A percentile compares a stretch with the other conserved stretches of the same genome.
Conservation (phyloP, 37 sponge, comb jelly and placozoan species). For the Halisarca cf. caerulea region DNA sequence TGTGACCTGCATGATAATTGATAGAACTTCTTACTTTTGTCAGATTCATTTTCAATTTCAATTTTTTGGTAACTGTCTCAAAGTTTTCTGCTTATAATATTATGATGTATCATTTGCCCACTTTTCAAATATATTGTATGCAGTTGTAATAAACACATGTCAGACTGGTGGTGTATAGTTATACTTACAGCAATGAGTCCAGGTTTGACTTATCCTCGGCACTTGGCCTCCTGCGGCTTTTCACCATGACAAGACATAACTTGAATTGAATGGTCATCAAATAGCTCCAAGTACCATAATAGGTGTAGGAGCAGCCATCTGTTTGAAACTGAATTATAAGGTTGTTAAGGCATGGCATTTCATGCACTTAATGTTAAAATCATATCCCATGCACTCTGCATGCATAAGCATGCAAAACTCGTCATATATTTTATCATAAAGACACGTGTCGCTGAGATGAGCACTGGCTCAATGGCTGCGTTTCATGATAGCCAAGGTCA, state of each 20-base stretch:
- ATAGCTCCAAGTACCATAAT: neutral
- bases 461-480: too few relatives aligned
- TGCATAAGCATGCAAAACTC: too few relatives aligned
- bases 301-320: neutral
- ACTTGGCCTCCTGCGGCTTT: neutral
- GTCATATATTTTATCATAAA: too few relatives aligned
- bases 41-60: neutral
- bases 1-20: too few relatives aligned
- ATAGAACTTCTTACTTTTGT: too few relatives aligned
- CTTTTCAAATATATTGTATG: neutral
- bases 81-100: neutral
- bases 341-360: too few relatives aligned
- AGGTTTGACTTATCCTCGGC: neutral
- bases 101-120: neutral
- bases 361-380: too few relatives aligned
- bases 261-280: neutral
- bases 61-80: too few relatives aligned
- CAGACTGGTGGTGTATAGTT: neutral
- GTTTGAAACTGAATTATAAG: too few relatives aligned
- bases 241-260: neutral
- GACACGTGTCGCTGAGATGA: too few relatives aligned
- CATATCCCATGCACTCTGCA: too few relatives aligned
- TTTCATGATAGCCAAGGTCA: too few relatives aligned
- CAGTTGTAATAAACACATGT: neutral
- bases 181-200: neutral